Conservation (phyloP, 2,113 vertebrate genomes). For the Gobio gobio region DNA sequence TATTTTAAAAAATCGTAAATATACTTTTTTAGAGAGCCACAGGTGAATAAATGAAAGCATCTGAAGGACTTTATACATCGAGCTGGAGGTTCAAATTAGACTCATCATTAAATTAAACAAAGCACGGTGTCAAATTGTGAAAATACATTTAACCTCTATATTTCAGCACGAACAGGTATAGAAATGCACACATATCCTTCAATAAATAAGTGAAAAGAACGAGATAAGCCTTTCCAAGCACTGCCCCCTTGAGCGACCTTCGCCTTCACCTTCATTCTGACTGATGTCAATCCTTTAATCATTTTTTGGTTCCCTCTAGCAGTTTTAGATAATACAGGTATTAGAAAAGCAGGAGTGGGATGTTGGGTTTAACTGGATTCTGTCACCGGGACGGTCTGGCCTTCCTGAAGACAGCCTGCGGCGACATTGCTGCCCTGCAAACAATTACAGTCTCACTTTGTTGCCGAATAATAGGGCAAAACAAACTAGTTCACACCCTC, state of each 20-base stretch:
- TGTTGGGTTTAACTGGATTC: slow-evolving; percentile 17
- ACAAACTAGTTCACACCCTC: neutral
- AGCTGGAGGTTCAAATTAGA: neutral
- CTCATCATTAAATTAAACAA: neutral
- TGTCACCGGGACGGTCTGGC: neutral
- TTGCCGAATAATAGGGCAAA: neutral
- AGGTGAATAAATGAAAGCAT: neutral
- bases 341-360: neutral
- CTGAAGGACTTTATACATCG: neutral
- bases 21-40: no score
- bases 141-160: slow-evolving; percentile 23
- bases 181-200: slow-evolving; percentile 10
- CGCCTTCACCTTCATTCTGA: neutral
- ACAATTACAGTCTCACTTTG: slow-evolving; percentile 41
- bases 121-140: slow-evolving; percentile 3
- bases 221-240: neutral
- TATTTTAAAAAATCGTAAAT: no score
- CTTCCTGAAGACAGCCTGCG: slow-evolving; percentile 10
- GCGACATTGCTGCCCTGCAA: neutral
- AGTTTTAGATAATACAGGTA: slow-evolving; percentile 4
- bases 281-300: slow-evolving; percentile 32
- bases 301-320: slow-evolving; percentile 23
- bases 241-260: neutral
- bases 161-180: slow-evolving; percentile 28
- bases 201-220: neutral